Evolutionary conservation across 2,888 invertebrate species (phyloP).

Genomic region (Acrobasis repandana): DNA sequence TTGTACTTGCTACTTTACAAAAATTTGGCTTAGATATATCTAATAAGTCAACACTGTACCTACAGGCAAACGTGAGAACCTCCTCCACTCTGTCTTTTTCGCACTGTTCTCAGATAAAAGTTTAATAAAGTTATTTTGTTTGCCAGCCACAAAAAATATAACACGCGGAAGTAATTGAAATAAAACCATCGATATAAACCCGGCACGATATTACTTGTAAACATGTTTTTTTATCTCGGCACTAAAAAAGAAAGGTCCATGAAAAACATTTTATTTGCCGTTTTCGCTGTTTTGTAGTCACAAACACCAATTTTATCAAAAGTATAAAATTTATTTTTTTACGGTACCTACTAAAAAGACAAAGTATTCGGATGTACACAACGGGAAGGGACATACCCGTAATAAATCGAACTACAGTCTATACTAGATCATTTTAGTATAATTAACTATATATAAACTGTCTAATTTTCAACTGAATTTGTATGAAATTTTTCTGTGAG

Average conservation of each 20-base stretch:
- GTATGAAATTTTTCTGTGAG: too few relatives aligned
- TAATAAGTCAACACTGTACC: too few relatives aligned
- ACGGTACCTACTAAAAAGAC: not conserved
- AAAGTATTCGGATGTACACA: not conserved
- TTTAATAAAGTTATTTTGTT: not conserved
- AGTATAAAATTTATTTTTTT: not conserved
- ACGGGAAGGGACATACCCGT: too few relatives aligned
- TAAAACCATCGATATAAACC: constrained; percentile 7
- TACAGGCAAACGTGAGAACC: too few relatives aligned
- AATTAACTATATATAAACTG: too few relatives aligned
- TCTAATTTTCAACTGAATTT: too few relatives aligned
- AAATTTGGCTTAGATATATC: too few relatives aligned
- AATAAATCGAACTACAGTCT: too few relatives aligned
- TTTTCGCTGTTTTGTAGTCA: not conserved
- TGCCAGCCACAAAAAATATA: constrained; percentile 6
- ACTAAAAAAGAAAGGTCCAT: constrained; percentile 6
- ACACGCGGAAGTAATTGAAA: constrained; percentile 16
- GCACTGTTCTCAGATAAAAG: too few relatives aligned
- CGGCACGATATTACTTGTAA: not conserved
- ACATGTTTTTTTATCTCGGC: constrained; percentile 16
- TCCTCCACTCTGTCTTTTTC: too few relatives aligned
- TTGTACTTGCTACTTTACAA: too few relatives aligned
- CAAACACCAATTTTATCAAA: not conserved
- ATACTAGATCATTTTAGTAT: too few relatives aligned
- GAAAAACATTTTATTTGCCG: constrained; percentile 9